Percentiles rank a stretch among this genome's conserved stretches.
Conservation (phyloP, 2,797 vertebrate genomes). For the Pseudochirops corinnae region DNA sequence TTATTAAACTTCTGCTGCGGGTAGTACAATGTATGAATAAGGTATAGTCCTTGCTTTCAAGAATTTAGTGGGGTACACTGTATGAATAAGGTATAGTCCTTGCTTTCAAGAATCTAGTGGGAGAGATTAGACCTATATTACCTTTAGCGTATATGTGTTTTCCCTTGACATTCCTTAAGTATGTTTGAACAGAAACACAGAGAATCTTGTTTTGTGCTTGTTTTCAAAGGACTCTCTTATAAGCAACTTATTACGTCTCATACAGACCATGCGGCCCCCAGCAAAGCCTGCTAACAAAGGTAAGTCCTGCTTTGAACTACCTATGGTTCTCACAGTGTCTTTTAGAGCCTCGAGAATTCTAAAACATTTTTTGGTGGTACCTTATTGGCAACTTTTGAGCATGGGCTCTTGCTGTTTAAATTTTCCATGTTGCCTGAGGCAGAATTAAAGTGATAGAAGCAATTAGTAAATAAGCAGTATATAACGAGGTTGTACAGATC, state of each 20-base stretch:
- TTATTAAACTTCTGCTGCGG: background rate
- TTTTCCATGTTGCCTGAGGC: background rate
- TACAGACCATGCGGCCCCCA: slow-evolving; percentile 97
- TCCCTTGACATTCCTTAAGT: background rate
- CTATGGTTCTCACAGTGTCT: background rate
- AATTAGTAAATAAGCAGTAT: background rate
- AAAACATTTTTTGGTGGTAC: background rate
- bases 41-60: background rate
- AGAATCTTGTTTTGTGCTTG: slow-evolving; percentile 22
- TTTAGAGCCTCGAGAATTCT: background rate
- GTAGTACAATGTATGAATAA: background rate
- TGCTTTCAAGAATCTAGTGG: background rate
- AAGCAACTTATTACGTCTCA: slow-evolving; percentile 94
- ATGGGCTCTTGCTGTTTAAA: background rate
- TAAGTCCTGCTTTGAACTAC: slow-evolving; percentile 63
- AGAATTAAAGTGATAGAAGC: slow-evolving; percentile 13
- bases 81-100: background rate
- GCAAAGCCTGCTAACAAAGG: slow-evolving; percentile 90
- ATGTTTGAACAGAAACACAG: slow-evolving; percentile 20
- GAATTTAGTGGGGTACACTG: background rate
- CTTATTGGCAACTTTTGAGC: background rate
- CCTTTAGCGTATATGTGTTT: background rate
- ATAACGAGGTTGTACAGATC: background rate
- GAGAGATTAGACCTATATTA: background rate
- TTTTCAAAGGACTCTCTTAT: slow-evolving; percentile 93